These are phyloP conservation scores for Dryoscopus gambensis DNA, from an alignment of 2,113 vertebrate species.

Conservation along the genomic window DNA sequence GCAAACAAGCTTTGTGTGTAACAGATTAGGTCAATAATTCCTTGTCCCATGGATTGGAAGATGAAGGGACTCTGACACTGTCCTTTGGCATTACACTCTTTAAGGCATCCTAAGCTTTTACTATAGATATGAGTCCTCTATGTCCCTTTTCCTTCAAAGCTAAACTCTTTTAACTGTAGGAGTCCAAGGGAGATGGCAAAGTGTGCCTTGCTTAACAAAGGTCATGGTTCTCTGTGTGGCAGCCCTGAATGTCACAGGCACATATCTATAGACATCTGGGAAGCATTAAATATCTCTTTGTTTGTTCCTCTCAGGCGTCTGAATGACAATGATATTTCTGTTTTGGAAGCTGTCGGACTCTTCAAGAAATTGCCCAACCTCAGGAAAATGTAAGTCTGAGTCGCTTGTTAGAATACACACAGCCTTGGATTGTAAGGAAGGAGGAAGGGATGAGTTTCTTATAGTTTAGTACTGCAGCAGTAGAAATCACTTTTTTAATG, in stretches of 20 bases:
- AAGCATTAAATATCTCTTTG: not conserved
- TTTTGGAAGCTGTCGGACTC: constrained; percentile 84
- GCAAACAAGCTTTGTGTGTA: not conserved
- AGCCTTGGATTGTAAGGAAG: not conserved
- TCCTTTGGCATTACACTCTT: not conserved
- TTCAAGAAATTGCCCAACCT: constrained; percentile 95
- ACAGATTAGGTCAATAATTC: not conserved
- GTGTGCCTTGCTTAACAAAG: not conserved
- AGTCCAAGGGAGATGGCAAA: not conserved
- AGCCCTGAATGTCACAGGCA: not conserved
- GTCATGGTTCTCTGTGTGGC: not conserved
- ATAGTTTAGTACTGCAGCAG: not conserved
- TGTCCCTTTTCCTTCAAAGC: not conserved
- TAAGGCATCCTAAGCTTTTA: not conserved
- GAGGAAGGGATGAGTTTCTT: not conserved
- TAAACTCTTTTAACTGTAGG: not conserved
- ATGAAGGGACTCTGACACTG: not conserved
- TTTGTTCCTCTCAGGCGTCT: constrained; percentile 78
- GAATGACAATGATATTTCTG: constrained; percentile 92
- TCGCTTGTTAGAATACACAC: not conserved
- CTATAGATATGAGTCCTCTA: rapidly evolving
- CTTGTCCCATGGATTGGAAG: not conserved
- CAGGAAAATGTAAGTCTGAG: constrained; percentile 86
- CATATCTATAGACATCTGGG: not conserved
- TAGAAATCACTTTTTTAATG: not conserved